Conservation (phyloP, 1,140 invertebrate species). For the Brachionus sp. region DNA sequence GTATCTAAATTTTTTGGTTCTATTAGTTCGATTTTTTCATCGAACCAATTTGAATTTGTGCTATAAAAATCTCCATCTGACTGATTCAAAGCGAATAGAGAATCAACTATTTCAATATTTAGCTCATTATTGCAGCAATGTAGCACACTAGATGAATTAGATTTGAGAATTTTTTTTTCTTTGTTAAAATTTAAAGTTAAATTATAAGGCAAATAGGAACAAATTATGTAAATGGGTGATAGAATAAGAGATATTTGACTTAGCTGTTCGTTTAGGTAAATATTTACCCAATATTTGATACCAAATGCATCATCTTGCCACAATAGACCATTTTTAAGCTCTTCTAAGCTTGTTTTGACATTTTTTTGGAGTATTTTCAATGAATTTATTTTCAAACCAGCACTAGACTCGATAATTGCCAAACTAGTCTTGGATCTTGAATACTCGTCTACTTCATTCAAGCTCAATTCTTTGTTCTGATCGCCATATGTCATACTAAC, state of each 20-base stretch:
- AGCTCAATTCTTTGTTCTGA: not conserved
- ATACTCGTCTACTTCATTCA: not conserved
- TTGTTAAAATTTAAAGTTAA: not conserved
- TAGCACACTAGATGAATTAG: not conserved
- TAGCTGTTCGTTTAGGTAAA: not conserved
- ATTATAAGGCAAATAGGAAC: conserved; percentile 39
- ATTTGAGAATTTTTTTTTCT: not conserved
- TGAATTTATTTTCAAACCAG: not conserved
- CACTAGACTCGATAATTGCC: not conserved
- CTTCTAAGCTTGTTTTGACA: not conserved
- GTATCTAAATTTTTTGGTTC: not conserved
- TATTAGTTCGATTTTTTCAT: not conserved
- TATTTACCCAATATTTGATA: not conserved
- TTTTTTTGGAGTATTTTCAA: not conserved
- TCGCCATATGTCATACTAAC: not conserved
- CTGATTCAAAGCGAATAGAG: not conserved
- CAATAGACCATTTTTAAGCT: not conserved
- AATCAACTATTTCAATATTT: not conserved
- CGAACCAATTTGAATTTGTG: not conserved
- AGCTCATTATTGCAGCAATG: not conserved
- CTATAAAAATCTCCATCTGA: not conserved
- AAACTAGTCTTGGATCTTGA: not conserved
- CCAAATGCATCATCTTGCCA: not conserved
- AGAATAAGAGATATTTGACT: not conserved
- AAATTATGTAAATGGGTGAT: not conserved